Percentiles rank a stretch among this genome's conserved stretches.
These are phyloP conservation scores for Laupala kohalensis DNA, from an alignment of 1,140 invertebrate genomes.

Conservation along the genomic window DNA sequence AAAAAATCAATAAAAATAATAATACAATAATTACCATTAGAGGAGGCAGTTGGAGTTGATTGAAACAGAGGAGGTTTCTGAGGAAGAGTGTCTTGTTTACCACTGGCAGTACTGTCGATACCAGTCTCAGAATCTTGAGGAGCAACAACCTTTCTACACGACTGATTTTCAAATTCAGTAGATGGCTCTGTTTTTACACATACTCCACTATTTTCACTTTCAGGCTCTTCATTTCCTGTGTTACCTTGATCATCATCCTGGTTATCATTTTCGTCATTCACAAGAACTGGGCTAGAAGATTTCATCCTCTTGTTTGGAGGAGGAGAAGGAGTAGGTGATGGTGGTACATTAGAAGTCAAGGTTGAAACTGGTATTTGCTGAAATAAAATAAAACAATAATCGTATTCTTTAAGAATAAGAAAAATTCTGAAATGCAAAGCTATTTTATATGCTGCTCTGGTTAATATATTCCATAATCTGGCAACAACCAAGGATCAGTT, in stretches of 20 bases:
- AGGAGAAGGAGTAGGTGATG: not conserved
- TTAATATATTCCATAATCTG: no score
- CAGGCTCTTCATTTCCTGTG: not conserved
- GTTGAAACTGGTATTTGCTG: not conserved
- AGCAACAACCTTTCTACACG: not conserved
- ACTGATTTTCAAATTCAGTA: not conserved
- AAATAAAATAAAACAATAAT: not conserved
- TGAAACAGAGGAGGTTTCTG: not conserved
- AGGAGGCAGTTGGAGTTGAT: not conserved
- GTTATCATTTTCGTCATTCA: not conserved
- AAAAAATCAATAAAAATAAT: no score
- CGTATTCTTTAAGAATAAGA: not conserved
- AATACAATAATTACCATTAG: no score
- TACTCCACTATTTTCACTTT: not conserved
- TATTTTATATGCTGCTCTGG: no score
- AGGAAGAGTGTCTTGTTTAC: not conserved
- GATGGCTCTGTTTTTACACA: not conserved
- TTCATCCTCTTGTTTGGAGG: not conserved
- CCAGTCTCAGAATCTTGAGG: not conserved
- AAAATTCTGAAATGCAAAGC: not conserved
- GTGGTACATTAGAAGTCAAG: not conserved
- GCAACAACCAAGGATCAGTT: no score
- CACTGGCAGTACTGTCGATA: not conserved
- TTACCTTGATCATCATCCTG: not conserved
- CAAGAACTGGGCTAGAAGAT: not conserved